Base-by-base conservation (phyloP, 1,140 invertebrate species). In the Pogonomyrmex barbatus region DNA sequence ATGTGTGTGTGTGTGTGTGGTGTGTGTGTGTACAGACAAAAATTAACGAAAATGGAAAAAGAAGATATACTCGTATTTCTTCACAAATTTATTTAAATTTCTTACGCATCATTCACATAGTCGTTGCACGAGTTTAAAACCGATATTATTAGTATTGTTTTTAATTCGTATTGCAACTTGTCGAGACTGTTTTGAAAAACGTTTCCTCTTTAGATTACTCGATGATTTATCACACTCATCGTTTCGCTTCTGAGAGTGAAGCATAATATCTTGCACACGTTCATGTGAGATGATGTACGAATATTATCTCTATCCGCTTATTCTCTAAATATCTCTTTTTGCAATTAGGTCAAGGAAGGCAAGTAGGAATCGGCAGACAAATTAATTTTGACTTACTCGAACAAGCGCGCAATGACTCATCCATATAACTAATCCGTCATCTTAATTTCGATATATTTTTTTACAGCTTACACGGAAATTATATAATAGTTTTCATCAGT, bases 121-220 rank as follows among this genome's bases (percentile, higher is more conserved):
- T 52, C 33, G 47, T 65, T 14, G 14, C 39, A 54, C 14, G n/a
- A 63, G 8, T 79, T 42, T 14, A 45, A 42, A 9, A 87, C 67
- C 45, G 60, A 52, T 36, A 58, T 45, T 45, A 71, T 77, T 52
- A 88, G 88, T 88, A 79, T 50, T 17, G 24, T 17, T 12, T 52
- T 50, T 45, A 60, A 85, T 67, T 42, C 39, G 6, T 33, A 42
- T 67, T 42, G 30, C 30, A 52, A 9, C 42, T 70, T 30, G 50
- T 33, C 24, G 39, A 54, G 12, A 24, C 24, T 12, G 1, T 77
- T 30, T 45, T 3, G 39, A 52, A 63, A 87, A 90, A 88, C 88
- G 91, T 93, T 92, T 91, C 85, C 83, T 67, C 67, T 88, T 81
- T 67, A 88, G 75, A 90, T 90, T 89, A 82, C 65, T 67, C 58